phyloP scores from a whole-genome alignment of 2,888 invertebrate genomes.

The Gibbula magus region DNA sequence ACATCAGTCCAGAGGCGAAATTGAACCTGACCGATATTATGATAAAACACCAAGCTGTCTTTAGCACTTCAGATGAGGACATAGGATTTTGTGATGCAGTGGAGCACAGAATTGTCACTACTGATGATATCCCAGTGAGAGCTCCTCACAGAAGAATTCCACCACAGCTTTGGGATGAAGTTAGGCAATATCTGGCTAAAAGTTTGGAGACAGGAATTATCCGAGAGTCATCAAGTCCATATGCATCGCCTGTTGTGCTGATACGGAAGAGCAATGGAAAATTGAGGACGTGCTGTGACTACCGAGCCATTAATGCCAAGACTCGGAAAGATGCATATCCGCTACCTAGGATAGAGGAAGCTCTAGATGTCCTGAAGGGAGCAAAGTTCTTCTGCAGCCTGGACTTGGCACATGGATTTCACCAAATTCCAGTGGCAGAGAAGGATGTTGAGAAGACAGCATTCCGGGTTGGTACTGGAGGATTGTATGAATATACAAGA shows the following conservation, averaged over 20 bases:
- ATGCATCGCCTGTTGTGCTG: no score
- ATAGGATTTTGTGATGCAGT: no score
- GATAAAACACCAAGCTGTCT: not conserved
- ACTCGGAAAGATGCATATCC: no score
- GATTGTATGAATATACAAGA: constrained; percentile 42
- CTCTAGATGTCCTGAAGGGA: constrained; percentile 35
- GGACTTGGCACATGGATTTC: no score
- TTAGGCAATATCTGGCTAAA: constrained; percentile 40
- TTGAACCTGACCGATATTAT: not conserved
- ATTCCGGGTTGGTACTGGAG: constrained; percentile 38
- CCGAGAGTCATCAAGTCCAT: no score
- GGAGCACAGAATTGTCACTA: no score
- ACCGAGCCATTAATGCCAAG: constrained; percentile 45
- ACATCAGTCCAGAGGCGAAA: not conserved
- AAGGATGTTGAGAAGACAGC: constrained; percentile 50
- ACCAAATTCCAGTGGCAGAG: constrained; percentile 46
- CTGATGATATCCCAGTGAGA: no score
- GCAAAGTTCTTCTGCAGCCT: constrained; percentile 41
- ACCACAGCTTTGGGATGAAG: constrained; percentile 43
- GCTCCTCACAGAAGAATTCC: no score
- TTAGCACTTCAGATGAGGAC: not conserved
- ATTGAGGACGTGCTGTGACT: no score
- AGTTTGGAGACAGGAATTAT: constrained; percentile 39
- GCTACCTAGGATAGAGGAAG: constrained; percentile 43
- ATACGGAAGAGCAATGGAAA: no score